Conservation (phyloP, 2,113 vertebrate species). For the Mirounga angustirostris region DNA sequence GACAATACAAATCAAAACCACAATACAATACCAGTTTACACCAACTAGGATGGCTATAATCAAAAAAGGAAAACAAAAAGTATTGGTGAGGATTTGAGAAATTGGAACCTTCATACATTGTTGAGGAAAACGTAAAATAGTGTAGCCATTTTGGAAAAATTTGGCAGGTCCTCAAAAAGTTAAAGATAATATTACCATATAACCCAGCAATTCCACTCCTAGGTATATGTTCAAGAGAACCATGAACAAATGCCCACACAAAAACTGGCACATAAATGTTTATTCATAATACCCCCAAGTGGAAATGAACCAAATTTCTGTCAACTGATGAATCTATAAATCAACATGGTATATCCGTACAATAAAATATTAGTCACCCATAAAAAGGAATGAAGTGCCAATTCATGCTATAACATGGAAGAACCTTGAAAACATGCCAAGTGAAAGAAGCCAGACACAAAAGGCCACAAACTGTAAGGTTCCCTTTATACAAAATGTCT, state of each 20-base stretch:
- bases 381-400: background rate
- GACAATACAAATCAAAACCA: background rate
- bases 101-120: background rate
- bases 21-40: background rate
- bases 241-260: background rate
- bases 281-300: background rate
- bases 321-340: background rate
- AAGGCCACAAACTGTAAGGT: background rate
- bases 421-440: background rate
- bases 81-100: background rate
- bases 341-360: background rate
- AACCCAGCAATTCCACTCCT: background rate
- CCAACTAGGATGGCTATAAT: background rate
- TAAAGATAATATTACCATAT: background rate
- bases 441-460: background rate
- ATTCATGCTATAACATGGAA: background rate
- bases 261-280: background rate
- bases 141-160: background rate
- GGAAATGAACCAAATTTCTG: background rate
- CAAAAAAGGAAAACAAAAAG: constrained; percentile 12
- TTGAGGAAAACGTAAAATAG: background rate
- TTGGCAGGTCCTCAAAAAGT: background rate
- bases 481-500: background rate
- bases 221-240: background rate
- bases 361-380: background rate